Base-by-base conservation (phyloP, 2,888 invertebrate species). In the Pollenia angustigena region DNA sequence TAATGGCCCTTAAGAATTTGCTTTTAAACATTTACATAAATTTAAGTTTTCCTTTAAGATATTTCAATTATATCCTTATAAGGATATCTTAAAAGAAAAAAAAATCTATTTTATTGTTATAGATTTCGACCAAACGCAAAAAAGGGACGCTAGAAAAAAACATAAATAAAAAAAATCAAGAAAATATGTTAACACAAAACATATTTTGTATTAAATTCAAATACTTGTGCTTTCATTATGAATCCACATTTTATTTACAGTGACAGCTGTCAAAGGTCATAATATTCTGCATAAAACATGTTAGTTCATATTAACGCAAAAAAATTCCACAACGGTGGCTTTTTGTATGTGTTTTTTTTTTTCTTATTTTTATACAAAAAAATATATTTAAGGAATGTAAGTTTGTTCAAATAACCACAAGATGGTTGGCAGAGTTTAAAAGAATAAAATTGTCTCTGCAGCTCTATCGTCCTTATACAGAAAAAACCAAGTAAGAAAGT, bases 251-350 rank as follows among this genome's bases (percentile, higher is more conserved):
- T 80, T 75, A 85, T 80, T 52, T 69, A 42, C 75, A 75, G 75
- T 54, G 80, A 71, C 85, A 80, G 85, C 80, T 85, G 85, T 85
- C 80, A 80, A 75, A 85, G 74, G 62, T 85, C 69, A 69, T 85
- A 80, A 75, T 46, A 60, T 54, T 58, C 11, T 60, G 40, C 52
- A 23, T 54, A 56, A 16, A 10, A 46, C 23, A 60, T 68, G 16
- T 12, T 40, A 10, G n/a, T 16, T 32, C 16, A 48, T 14, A 66
- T 1, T 12, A 3, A 48, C 32, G n/a, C 32, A 54, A 44, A 44
- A 62, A 23, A 62, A 42, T 78, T 69, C 52, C 52, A 32, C 48
- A 12, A 46, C 40, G 16, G 54, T 72, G 60, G 32, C 48, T 52
- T 56, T 48, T 11, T 52, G 32, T 32, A 6, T 32, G 32, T 58